Percentiles rank a stretch among this genome's conserved stretches.
These are phyloP conservation scores for Neoascia interrupta DNA, from an alignment of 2,888 invertebrate species.

Conservation along the genomic window DNA sequence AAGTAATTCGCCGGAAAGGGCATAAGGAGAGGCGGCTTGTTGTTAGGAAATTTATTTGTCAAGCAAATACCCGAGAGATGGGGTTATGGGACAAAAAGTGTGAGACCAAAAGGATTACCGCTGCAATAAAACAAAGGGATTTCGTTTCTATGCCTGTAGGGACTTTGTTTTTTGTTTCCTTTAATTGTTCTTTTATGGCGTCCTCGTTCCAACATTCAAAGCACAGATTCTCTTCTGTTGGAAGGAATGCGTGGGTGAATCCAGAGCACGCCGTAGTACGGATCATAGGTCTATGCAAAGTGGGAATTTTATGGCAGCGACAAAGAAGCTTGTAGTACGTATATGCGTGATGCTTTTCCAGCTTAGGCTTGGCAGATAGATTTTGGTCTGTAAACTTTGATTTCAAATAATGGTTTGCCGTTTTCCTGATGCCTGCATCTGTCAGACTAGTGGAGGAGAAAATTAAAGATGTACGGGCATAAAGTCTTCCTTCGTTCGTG, in stretches of 20 bases:
- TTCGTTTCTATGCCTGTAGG: background rate
- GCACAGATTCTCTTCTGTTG: conserved; percentile 8
- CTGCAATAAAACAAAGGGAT: conserved; percentile 49
- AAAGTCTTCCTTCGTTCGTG: background rate
- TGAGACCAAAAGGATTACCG: conserved; percentile 42
- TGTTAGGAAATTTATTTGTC: conserved; percentile 36
- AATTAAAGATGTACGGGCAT: conserved; percentile 17
- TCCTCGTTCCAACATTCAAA: too few relatives aligned
- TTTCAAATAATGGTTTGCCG: too few relatives aligned
- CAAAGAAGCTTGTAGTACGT: background rate
- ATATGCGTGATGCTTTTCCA: background rate
- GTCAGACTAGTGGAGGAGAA: conserved; percentile 22
- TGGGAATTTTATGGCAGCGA: background rate
- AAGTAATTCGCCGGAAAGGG: conserved; percentile 1
- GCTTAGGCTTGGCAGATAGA: too few relatives aligned
- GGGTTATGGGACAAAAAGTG: background rate
- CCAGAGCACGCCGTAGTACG: background rate
- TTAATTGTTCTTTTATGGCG: conserved; percentile 42
- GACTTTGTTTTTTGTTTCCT: background rate
- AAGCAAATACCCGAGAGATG: background rate
- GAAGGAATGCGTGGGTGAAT: conserved; percentile 4
- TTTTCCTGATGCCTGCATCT: conserved; percentile 30
- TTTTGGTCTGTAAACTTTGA: too few relatives aligned
- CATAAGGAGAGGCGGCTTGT: conserved; percentile 11
- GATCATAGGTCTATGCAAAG: conserved; percentile 13